Conservation (phyloP, 2,113 vertebrate species). For the Grantiella picta region DNA sequence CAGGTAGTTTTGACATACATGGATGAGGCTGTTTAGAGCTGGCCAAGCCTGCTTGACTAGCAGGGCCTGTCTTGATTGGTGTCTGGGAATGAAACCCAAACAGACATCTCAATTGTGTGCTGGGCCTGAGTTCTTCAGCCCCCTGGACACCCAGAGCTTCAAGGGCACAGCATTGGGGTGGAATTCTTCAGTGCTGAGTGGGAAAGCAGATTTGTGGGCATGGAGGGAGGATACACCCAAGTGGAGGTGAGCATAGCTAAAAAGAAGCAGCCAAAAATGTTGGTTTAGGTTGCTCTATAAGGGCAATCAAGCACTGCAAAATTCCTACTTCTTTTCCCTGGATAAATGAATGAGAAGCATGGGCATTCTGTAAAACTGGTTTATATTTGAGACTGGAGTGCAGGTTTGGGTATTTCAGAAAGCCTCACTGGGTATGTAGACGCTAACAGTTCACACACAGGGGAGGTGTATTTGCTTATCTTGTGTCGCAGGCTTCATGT, state of each 20-base stretch:
- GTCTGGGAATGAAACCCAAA: background rate
- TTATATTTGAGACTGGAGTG: background rate
- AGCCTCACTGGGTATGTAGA: background rate
- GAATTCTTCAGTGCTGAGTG: background rate
- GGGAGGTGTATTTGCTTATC: background rate
- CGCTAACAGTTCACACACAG: background rate
- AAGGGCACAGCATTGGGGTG: background rate
- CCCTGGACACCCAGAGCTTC: background rate
- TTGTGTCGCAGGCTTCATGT: background rate
- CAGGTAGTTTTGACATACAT: background rate
- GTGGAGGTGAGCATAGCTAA: background rate
- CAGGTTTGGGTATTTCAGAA: background rate
- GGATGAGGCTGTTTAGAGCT: background rate
- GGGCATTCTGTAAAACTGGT: background rate
- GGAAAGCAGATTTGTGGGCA: background rate
- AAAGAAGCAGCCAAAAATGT: background rate
- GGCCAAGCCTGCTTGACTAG: background rate
- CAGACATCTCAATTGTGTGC: background rate
- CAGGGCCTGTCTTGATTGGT: background rate
- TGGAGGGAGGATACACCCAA: background rate
- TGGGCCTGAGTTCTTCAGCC: background rate
- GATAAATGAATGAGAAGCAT: background rate
- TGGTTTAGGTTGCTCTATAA: background rate
- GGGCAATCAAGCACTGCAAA: background rate
- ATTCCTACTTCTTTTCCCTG: background rate